A percentile compares a stretch with the other conserved stretches of the same genome.
Conservation (phyloP, 2,888 invertebrate genomes). For the Caenorhabditis sp. region DNA sequence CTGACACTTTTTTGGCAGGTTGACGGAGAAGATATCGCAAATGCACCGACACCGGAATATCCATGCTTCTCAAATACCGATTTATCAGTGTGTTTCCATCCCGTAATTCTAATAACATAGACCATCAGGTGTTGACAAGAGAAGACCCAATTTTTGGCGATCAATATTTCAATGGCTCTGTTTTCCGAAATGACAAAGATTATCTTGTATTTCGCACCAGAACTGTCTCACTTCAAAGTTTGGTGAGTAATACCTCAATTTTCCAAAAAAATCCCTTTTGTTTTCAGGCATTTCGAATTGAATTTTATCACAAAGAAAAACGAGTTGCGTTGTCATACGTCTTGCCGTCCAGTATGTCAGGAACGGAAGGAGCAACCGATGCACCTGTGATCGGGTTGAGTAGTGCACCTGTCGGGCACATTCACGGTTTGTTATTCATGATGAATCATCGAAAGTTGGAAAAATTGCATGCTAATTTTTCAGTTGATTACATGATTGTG, state of each 20-base stretch:
- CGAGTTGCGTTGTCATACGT: slow-evolving; percentile 69
- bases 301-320: slow-evolving; percentile 67
- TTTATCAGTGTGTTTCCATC: slow-evolving; percentile 62
- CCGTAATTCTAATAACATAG: neutral
- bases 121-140: slow-evolving; percentile 69
- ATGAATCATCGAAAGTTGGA: no score
- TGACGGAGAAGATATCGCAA: slow-evolving; percentile 65
- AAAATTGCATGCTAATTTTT: slow-evolving; percentile 8
- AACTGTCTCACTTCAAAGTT: slow-evolving; percentile 78
- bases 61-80: slow-evolving; percentile 73
- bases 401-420: slow-evolving; percentile 70
- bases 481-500: slow-evolving; percentile 73
- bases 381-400: slow-evolving; percentile 67
- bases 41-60: slow-evolving; percentile 61
- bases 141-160: slow-evolving; percentile 75
- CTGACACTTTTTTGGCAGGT: slow-evolving; percentile 45
- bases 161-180: slow-evolving; percentile 73
- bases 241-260: slow-evolving; percentile 50
- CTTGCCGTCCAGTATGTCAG: slow-evolving; percentile 69
- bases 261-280: neutral
- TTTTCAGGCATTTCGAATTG: slow-evolving; percentile 72
- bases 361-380: slow-evolving; percentile 70
- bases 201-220: slow-evolving; percentile 79
- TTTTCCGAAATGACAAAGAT: slow-evolving; percentile 75
- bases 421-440: slow-evolving; percentile 57